Evolutionary conservation across 2,888 invertebrate species (phyloP).

Genomic region (Eupsilia transversa): DNA sequence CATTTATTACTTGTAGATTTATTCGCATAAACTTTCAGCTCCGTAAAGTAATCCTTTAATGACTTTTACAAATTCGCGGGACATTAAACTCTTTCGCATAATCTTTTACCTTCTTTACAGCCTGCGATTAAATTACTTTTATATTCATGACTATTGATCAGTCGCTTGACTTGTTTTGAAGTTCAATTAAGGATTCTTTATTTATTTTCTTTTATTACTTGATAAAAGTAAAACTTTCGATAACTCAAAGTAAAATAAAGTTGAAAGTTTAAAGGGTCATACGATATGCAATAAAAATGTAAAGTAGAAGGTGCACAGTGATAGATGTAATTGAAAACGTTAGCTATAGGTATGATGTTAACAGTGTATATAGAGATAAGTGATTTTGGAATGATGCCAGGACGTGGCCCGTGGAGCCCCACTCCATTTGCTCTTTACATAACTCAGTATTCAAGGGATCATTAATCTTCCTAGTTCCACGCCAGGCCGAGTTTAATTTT

Average conservation of each 20-base stretch:
- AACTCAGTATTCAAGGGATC: constrained; percentile 89
- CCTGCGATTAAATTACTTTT: constrained; percentile 44
- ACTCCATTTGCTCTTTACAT: constrained; percentile 90
- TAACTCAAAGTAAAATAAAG: constrained; percentile 22
- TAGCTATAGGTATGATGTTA: constrained; percentile 73
- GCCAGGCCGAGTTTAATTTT: constrained; percentile 89
- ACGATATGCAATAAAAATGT: constrained; percentile 53
- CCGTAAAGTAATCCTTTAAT: constrained; percentile 48
- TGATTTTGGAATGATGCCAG: constrained; percentile 89
- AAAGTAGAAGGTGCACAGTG: constrained; percentile 57
- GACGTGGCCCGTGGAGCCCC: constrained; percentile 84
- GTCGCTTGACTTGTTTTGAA: constrained; percentile 21
- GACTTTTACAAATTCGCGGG: constrained; percentile 53
- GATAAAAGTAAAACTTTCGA: constrained; percentile 1
- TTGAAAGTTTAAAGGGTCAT: constrained; percentile 38
- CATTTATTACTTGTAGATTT: constrained; percentile 35
- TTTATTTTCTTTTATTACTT: constrained; percentile 24
- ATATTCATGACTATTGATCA: constrained; percentile 52
- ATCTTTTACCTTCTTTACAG: constrained; percentile 39
- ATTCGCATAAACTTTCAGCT: constrained; percentile 33
- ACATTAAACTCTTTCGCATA: constrained; percentile 54
- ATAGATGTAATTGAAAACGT: constrained; percentile 72
- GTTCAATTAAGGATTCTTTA: constrained; percentile 23
- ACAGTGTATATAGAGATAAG: constrained; percentile 84
- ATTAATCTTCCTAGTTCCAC: constrained; percentile 90